These are phyloP conservation scores for Gallinago media DNA, from an alignment of 2,113 vertebrate species.

Conservation along the genomic window DNA sequence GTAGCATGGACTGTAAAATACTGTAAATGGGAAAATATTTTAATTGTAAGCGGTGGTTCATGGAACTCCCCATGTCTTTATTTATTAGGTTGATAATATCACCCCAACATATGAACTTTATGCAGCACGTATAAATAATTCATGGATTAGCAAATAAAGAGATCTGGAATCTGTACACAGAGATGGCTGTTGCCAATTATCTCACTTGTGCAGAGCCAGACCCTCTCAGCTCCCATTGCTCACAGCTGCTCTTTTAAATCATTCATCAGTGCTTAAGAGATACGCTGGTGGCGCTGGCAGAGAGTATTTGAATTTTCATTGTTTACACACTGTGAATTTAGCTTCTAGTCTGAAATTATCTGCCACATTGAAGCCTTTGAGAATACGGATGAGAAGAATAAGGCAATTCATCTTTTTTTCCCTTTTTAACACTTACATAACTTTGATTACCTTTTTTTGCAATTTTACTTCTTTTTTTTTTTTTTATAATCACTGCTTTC, in stretches of 20 bases:
- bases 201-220: slow-evolving; percentile 64
- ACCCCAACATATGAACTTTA: slow-evolving; percentile 53
- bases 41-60: slow-evolving; percentile 46
- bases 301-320: slow-evolving; percentile 63
- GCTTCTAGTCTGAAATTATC: slow-evolving; percentile 55
- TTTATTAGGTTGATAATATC: slow-evolving; percentile 75
- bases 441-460: background rate
- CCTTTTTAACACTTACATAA: background rate
- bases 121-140: slow-evolving; percentile 63
- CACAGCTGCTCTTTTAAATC: slow-evolving; percentile 77
- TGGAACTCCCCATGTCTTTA: slow-evolving; percentile 24
- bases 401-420: background rate
- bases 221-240: slow-evolving; percentile 12
- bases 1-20: background rate
- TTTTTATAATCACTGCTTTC: background rate
- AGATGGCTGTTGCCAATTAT: slow-evolving; percentile 72
- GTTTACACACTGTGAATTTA: slow-evolving; percentile 60
- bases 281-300: background rate
- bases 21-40: slow-evolving; percentile 48
- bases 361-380: slow-evolving; percentile 32
- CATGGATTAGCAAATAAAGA: slow-evolving; percentile 78
- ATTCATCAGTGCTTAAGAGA: slow-evolving; percentile 67
- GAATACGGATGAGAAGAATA: slow-evolving; percentile 16
- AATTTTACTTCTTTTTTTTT: background rate
- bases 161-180: slow-evolving; percentile 72